Evolutionary conservation across 2,113 vertebrate genomes (phyloP).

Genomic region (Amphiprion percula): DNA sequence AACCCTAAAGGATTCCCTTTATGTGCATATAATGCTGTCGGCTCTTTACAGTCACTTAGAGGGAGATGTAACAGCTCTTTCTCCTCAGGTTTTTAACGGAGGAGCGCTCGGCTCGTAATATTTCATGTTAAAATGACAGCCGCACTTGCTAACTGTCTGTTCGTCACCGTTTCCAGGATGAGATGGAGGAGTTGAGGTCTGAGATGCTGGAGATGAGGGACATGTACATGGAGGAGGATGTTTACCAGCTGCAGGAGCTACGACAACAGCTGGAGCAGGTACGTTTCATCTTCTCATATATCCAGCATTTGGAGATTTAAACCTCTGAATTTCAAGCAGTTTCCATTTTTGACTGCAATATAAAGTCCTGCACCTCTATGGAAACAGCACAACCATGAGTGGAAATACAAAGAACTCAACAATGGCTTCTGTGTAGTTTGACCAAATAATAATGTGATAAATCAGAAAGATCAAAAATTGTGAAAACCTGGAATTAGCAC

Average conservation of each 20-base stretch:
- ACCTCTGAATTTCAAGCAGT: no score
- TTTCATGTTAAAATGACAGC: neutral
- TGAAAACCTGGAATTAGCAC: no score
- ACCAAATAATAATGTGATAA: no score
- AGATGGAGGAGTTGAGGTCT: constrained; percentile 96
- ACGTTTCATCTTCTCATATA: neutral
- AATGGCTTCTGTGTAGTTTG: no score
- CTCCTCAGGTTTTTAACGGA: neutral
- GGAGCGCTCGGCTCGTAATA: neutral
- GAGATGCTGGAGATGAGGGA: constrained; percentile 99
- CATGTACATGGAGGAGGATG: constrained; percentile 98
- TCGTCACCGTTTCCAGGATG: constrained; percentile 85
- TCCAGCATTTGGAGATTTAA: no score
- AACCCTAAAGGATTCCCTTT: neutral
- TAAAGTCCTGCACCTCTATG: no score
- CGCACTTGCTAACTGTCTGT: neutral
- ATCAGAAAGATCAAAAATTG: no score
- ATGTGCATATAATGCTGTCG: constrained; percentile 1
- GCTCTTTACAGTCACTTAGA: neutral
- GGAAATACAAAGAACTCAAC: no score
- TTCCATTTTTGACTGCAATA: no score
- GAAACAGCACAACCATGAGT: no score
- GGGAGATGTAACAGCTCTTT: neutral
- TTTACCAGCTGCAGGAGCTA: constrained; percentile 97
- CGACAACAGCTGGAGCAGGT: constrained; percentile 95